Evolutionary conservation across 1,140 invertebrate species (phyloP), one percentile per base, ranked within the genome.

Genomic region (Penaeus chinensis): DNA sequence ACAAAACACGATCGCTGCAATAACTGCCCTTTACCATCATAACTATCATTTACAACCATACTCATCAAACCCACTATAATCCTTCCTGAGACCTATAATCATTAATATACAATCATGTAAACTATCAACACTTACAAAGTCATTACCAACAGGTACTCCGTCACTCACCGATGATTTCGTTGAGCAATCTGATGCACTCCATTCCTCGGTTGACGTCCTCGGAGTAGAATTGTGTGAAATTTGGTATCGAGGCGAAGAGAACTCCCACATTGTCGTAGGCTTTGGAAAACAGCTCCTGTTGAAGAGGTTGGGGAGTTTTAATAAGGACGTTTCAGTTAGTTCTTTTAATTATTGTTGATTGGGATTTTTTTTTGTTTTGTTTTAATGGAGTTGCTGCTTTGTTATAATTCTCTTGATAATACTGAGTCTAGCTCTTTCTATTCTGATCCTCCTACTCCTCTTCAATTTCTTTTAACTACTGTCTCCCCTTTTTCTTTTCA

Each of bases 151-250:
- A 42, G 37, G 37, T 42, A 5, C 37, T 42, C 37, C 37, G 63
- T 37, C 37, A 91, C 90, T 93, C 93, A 96, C 96, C 97, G 91
- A 99, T 99, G 88, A 99, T 99, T 94, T 99, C 99, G 93, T 99
- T 99, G 27, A 99, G 94, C 61, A 99, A 94, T 85, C 98, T 94
- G 91, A 99, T 98, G 93, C 98, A 99, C 92, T 99, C 99, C 91
- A 99, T 95, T 69, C 98, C 99, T 92, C 98, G 97, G 92, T 98
- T 98, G 74, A 98, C 96, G 92, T 98, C 97, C 93, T 99, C 98
- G 2, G 97, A 98, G 94, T 99, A 99, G 92, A 99, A 99, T 92
- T 99, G 97, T 62, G 98, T 98, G 92, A 99, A 99, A 93, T 99
- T 99, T 4, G 98, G 97, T 89, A 99, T 99, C 66, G 97, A 98